These are phyloP conservation scores for Tolypeutes matacus DNA, from an alignment of 2,797 vertebrate species.

Conservation along the genomic window DNA sequence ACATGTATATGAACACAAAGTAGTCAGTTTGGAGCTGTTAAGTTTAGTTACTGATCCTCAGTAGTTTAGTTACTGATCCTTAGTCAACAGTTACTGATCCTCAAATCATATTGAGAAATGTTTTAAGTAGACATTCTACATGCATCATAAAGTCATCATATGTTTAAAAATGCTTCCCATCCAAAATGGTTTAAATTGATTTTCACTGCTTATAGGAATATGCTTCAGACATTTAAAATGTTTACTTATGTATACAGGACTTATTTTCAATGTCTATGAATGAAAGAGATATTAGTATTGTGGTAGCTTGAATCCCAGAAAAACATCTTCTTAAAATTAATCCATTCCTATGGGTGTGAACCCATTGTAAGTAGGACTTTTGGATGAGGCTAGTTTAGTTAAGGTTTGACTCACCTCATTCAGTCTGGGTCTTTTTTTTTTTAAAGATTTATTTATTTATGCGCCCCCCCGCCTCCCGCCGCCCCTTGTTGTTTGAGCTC, in stretches of 20 bases:
- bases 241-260: neutral
- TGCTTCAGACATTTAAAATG: constrained; percentile 43
- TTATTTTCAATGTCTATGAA: neutral
- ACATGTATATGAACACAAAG: constrained; percentile 19
- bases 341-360: too few relatives aligned
- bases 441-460: too few relatives aligned
- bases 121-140: neutral
- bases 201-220: neutral
- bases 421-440: too few relatives aligned
- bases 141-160: neutral
- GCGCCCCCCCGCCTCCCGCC: too few relatives aligned
- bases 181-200: constrained; percentile 17
- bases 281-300: neutral
- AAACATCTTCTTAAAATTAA: too few relatives aligned
- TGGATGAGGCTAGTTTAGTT: too few relatives aligned
- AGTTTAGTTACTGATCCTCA: constrained; percentile 1
- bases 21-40: neutral
- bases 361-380: too few relatives aligned
- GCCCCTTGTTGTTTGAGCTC: too few relatives aligned
- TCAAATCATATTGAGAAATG: neutral
- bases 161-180: constrained; percentile 8
- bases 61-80: too few relatives aligned
- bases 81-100: constrained; percentile 8
- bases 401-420: too few relatives aligned
- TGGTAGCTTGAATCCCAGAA: too few relatives aligned